These are phyloP conservation scores for Phortica variegata DNA, from an alignment of 1,140 invertebrate genomes.

Conservation along the genomic window DNA sequence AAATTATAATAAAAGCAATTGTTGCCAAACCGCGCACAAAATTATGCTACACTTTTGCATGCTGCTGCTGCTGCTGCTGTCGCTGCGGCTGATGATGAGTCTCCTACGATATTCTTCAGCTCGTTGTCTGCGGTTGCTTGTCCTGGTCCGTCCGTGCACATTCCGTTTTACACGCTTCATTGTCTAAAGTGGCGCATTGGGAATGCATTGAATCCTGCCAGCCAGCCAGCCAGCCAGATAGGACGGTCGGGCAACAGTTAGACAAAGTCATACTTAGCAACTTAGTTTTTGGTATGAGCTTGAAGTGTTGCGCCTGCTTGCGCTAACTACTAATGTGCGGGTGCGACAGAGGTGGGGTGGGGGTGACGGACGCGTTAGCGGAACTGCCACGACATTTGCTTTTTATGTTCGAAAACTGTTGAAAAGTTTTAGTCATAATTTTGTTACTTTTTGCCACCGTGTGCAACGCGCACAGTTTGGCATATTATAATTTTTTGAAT, in stretches of 20 bases:
- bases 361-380: neutral
- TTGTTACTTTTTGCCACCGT: constrained; percentile 7
- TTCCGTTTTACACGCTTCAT: constrained; percentile 53
- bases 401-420: constrained; percentile 52
- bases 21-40: constrained; percentile 53
- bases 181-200: constrained; percentile 47
- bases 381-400: constrained; percentile 38
- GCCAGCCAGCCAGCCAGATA: neutral
- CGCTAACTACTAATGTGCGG: constrained; percentile 53
- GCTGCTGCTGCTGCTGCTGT: too few species aligned
- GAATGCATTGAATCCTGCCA: constrained; percentile 10
- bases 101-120: too few species aligned
- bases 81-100: too few species aligned
- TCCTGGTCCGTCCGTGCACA: constrained; percentile 33
- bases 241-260: too few species aligned
- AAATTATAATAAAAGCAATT: constrained; percentile 50
- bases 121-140: constrained; percentile 38
- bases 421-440: constrained; percentile 49
- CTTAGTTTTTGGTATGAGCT: too few species aligned
- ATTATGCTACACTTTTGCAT: constrained; percentile 34
- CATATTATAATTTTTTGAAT: neutral
- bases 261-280: too few species aligned
- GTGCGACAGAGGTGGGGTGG: constrained; percentile 14
- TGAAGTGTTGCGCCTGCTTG: constrained; percentile 50
- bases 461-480: neutral